Conservation (phyloP, 2,797 vertebrate genomes). For the Silurus lanzhouensis region DNA sequence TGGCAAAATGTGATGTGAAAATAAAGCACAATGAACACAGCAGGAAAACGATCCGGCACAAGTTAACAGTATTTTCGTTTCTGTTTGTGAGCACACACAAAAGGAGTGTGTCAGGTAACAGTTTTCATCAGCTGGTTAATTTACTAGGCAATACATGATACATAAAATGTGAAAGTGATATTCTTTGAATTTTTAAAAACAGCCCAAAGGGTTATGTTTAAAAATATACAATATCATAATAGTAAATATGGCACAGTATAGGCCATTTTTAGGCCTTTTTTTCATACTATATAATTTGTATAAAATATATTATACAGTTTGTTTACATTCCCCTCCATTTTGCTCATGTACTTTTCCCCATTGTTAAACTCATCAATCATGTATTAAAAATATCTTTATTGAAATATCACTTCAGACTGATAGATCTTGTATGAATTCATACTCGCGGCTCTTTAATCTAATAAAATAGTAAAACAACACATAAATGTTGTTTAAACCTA, state of each 20-base stretch:
- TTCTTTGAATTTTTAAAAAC: neutral
- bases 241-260: neutral
- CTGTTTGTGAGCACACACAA: neutral
- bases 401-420: neutral
- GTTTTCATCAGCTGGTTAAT: neutral
- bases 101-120: neutral
- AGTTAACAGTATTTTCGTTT: neutral
- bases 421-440: neutral
- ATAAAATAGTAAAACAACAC: neutral
- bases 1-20: constrained; percentile 14
- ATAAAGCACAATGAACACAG: constrained; percentile 4
- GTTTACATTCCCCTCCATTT: neutral
- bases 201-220: neutral
- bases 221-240: neutral
- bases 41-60: neutral
- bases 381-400: neutral
- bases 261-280: neutral
- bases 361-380: neutral
- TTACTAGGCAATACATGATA: neutral
- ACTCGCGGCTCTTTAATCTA: neutral
- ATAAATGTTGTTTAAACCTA: neutral
- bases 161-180: neutral
- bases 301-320: no score
- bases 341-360: neutral
- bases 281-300: no score